Evolutionary conservation across 2,888 invertebrate genomes (phyloP), one percentile per base, ranked within the genome.

Genomic region (Nomada fabriciana): DNA sequence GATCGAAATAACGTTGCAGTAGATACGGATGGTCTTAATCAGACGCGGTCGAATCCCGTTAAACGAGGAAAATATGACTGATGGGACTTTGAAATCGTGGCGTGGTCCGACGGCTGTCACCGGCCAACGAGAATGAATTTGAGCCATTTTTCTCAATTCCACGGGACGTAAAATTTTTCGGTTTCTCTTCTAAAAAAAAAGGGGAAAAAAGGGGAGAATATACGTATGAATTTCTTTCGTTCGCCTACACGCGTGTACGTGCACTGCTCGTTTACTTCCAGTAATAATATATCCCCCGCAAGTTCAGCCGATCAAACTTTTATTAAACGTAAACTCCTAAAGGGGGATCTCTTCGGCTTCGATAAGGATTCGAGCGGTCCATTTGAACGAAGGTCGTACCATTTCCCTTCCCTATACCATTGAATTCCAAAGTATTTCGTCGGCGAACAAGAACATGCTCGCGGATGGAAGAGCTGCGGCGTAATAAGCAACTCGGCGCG

Each of bases 1-100:
- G 75, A 52, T 42, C 76, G 82, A 76, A 82, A 82, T 82, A 82
- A 67, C 74, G 79, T 76, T 61, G 67, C 67, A 57, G 69, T 64
- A 50, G 83, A 64, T 55, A 64, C 25, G 78, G 55, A 59, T 47
- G 70, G 74, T 79, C 78, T 84, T 86, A 80, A 86, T 86, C 86
- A 75, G 73, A 74, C 77, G 25, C 23, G 36, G n/a, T 13, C 29
- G 25, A 53, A 65, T 80, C 36, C 36, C 79, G 78, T 83, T 80
- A 63, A 76, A 57, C 69, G 70, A 15, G 36, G 52, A 53, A 69
- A 64, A 53, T 68, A 81, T 61, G 76, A 76, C 61, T 25, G 65
- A 67, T 60, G 57, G 25, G 71, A 72, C 50, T 63, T 72, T 2
- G 42, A 53, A 57, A 10, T 52, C 23, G 47, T 20, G 52, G 3